Conservation (phyloP, 2,113 vertebrate genomes). For the Melanerpes formicivorus region DNA sequence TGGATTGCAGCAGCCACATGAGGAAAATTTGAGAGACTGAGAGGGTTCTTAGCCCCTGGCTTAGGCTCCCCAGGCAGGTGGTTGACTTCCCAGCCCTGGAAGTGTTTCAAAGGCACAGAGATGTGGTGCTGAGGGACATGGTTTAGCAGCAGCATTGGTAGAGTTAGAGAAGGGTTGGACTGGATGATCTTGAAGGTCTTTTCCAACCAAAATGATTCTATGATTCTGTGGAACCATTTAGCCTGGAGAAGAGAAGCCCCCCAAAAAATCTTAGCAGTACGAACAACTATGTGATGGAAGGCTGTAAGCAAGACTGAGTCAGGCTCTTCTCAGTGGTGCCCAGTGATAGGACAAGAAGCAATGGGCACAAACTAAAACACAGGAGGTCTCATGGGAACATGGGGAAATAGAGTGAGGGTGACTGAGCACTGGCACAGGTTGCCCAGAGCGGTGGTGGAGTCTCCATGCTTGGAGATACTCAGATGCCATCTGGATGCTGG, state of each 20-base stretch:
- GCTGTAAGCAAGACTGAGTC: neutral
- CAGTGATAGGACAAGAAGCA: neutral
- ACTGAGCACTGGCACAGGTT: neutral
- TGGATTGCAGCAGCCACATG: neutral
- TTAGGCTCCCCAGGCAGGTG: no score
- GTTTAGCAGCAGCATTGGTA: no score
- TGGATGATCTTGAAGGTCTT: no score
- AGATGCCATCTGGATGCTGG: neutral
- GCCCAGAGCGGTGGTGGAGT: neutral
- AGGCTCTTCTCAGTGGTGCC: neutral
- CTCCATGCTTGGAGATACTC: neutral
- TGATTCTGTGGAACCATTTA: no score
- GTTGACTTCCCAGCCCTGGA: no score
- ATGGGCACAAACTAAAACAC: neutral
- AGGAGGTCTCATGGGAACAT: neutral
- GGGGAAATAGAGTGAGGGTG: neutral
- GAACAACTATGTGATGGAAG: neutral
- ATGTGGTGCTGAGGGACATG: no score
- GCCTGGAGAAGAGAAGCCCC: neutral
- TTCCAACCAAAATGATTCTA: no score
- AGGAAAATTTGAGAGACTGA: neutral
- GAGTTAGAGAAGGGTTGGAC: no score
- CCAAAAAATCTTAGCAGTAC: neutral
- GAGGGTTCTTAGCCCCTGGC: no score
- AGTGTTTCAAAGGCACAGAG: no score